Base-by-base conservation (phyloP, 2,888 invertebrate genomes). In the Campoplex capitator region DNA sequence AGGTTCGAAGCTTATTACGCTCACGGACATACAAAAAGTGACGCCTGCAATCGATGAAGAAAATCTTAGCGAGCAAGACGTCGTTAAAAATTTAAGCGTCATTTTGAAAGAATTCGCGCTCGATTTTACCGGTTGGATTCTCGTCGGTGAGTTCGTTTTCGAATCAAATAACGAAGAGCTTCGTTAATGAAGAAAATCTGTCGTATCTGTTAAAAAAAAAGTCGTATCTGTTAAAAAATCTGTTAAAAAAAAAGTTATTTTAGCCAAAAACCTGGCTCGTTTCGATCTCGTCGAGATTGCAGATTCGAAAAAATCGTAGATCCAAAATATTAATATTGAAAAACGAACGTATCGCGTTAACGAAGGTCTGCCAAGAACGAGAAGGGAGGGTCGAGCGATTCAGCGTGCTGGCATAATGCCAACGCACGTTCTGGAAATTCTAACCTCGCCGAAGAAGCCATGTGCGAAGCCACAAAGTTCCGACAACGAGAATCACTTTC, bases 381-480 rank as follows among this genome's bases (percentile, higher is more conserved):
- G 92, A 86, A 90, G 91, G 54, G 95, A 95, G 89, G 96, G 95
- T 1, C 94, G 93, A 88, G 92, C 92, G 54, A 90, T 96, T 42
- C 91, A 95, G 58, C 93, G 94, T 58, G 88, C 90, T 4, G 95
- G 95, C 3, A 94, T 96, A 76, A 91, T 95, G 78, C 95, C 96
- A 2, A 95, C 95, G 1, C 95, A 95, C 84, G 95, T 95, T n/a
- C 91, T 96, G 35, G 95, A 95, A 86, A 91, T 96, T n/a, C 93
- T 95, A 71, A 74, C 48, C 11, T 32, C 74, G 6, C 35, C 18
- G 62, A n/a, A 56, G 23, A 67, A 62, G 65, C 67, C 56, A 48
- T 80, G 79, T 48, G 23, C 45, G 9, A 35, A 70, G 42, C 74
- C 54, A 16, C 58, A 35, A 56, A 65, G 3, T 18, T 54, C 56